Conservation (phyloP, 2,888 invertebrate species). For the Ormyrus labotus region DNA sequence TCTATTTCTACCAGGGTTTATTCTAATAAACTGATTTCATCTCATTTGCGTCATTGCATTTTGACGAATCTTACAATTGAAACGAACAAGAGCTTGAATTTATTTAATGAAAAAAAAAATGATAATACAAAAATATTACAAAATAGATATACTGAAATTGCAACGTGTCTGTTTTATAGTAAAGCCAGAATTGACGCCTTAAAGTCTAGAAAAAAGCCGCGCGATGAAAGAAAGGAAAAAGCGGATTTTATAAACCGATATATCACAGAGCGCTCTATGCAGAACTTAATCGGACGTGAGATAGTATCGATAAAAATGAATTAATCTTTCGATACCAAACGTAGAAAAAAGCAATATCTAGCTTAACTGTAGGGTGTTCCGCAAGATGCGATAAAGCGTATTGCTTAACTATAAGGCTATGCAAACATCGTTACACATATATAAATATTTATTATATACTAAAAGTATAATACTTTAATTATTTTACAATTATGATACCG, state of each 20-base stretch:
- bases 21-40: too few species aligned
- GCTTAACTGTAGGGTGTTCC: slow-evolving; percentile 4
- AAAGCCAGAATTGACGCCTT: too few species aligned
- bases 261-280: background rate
- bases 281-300: background rate
- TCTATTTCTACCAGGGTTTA: too few species aligned
- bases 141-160: too few species aligned
- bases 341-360: slow-evolving; percentile 15
- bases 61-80: too few species aligned
- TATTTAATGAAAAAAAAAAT: too few species aligned
- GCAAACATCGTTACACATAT: background rate
- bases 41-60: too few species aligned
- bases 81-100: too few species aligned
- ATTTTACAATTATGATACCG: slow-evolving; percentile 13
- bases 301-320: slow-evolving; percentile 33
- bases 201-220: too few species aligned
- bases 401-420: background rate
- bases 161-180: too few species aligned
- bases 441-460: too few species aligned
- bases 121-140: too few species aligned
- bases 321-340: slow-evolving; percentile 24
- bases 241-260: background rate
- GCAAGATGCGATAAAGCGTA: slow-evolving; percentile 8
- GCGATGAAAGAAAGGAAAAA: background rate
- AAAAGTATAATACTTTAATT: background rate